Percentiles rank a stretch among this genome's conserved stretches.
These are phyloP conservation scores for Petaurus breviceps DNA, from an alignment of 2,113 vertebrate species.

Conservation along the genomic window DNA sequence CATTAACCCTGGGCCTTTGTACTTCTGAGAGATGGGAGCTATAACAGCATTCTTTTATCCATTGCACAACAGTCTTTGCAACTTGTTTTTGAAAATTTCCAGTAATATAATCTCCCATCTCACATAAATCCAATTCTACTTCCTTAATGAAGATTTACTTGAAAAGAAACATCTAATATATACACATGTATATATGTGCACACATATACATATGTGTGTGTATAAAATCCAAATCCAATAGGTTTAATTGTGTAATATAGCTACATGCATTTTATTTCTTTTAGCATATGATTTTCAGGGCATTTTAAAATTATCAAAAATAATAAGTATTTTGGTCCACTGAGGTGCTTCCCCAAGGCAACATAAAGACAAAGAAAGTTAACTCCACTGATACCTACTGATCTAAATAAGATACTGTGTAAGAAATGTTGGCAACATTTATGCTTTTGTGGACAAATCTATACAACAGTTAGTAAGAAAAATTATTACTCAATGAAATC, in stretches of 20 bases:
- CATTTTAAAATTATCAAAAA: neutral
- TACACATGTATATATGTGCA: no score
- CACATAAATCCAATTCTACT: constrained; percentile 12
- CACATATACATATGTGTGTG: no score
- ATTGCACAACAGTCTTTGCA: constrained; percentile 37
- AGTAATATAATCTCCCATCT: constrained; percentile 10
- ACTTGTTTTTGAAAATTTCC: constrained; percentile 20
- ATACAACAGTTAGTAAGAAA: constrained; percentile 20
- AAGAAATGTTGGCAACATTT: constrained; percentile 42
- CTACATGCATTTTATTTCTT: constrained; percentile 15
- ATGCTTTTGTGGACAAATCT: constrained; percentile 62
- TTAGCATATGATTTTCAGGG: constrained; percentile 28
- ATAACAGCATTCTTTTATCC: constrained; percentile 6
- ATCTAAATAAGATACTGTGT: constrained; percentile 40
- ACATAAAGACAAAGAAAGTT: constrained; percentile 67
- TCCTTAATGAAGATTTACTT: neutral
- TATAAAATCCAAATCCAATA: neutral
- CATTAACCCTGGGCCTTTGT: constrained; percentile 37
- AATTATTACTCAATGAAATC: constrained; percentile 59
- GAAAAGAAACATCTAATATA: constrained; percentile 14
- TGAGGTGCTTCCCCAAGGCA: constrained; percentile 65
- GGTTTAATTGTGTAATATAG: neutral
- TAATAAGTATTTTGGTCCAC: constrained; percentile 44
- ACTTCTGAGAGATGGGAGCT: constrained; percentile 17
- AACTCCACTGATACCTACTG: neutral